phyloP scores from a whole-genome alignment of 2,888 invertebrate genomes.

The Synanthedon andrenaeformis region DNA sequence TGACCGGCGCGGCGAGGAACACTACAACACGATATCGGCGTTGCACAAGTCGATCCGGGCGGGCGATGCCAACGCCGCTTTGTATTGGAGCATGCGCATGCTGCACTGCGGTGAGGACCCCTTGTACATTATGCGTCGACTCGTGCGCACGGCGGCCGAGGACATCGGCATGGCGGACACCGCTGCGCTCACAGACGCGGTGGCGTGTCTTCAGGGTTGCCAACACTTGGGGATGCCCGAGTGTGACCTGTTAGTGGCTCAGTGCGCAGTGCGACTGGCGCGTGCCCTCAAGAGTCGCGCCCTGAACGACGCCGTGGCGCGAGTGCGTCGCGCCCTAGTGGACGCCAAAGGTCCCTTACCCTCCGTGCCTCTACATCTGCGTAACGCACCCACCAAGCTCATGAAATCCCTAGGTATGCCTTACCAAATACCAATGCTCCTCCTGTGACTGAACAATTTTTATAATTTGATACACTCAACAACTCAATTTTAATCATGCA shows the following conservation, averaged over 20 bases:
- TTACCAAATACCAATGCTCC: neutral
- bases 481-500: no score
- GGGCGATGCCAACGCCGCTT: slow-evolving; percentile 81
- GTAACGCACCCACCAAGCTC: slow-evolving; percentile 83
- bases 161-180: slow-evolving; percentile 82
- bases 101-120: slow-evolving; percentile 85
- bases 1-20: slow-evolving; percentile 84
- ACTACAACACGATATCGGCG: slow-evolving; percentile 86
- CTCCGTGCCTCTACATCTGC: slow-evolving; percentile 79
- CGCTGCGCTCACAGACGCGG: slow-evolving; percentile 74
- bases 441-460: neutral
- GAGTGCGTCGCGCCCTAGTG: slow-evolving; percentile 71
- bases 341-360: slow-evolving; percentile 78
- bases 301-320: slow-evolving; percentile 68
- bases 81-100: slow-evolving; percentile 87
- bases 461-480: no score
- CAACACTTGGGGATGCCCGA: slow-evolving; percentile 87
- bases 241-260: slow-evolving; percentile 80
- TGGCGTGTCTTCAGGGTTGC: slow-evolving; percentile 82
- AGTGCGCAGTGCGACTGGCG: slow-evolving; percentile 82
- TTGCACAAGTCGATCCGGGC: slow-evolving; percentile 87
- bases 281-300: slow-evolving; percentile 81
- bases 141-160: slow-evolving; percentile 81
- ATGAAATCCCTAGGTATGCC: slow-evolving; percentile 78
- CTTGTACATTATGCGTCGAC: slow-evolving; percentile 78